Evolutionary conservation across 2,797 vertebrate genomes (phyloP).

Genomic region (Coendou prehensilis): DNA sequence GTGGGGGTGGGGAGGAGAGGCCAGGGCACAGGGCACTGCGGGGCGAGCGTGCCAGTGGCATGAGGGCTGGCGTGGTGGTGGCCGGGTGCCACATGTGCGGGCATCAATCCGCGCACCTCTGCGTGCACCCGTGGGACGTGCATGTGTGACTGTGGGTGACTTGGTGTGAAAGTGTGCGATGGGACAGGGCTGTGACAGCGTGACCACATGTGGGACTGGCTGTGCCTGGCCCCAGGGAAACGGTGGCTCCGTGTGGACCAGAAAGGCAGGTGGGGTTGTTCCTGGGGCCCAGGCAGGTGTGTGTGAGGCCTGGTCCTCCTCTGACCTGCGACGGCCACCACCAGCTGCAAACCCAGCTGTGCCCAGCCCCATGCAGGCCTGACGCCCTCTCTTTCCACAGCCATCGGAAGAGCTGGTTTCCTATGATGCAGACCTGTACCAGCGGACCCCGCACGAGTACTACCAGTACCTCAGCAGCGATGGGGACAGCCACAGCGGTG

Average conservation of each 20-base stretch:
- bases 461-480: constrained; percentile 95
- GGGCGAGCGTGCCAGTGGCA: not conserved
- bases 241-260: not conserved
- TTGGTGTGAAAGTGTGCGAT: not conserved
- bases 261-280: not conserved
- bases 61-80: not conserved
- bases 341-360: not conserved
- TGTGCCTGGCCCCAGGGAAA: not conserved
- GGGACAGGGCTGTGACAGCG: not conserved
- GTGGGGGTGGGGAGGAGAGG: not conserved
- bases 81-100: not conserved
- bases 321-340: too few relatives aligned
- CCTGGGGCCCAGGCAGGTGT: not conserved
- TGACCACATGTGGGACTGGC: not conserved
- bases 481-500: constrained; percentile 95
- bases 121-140: not conserved
- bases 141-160: too few relatives aligned
- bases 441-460: constrained; percentile 94
- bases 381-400: constrained; percentile 88
- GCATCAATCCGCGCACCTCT: not conserved
- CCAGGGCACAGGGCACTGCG: not conserved
- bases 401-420: constrained; percentile 95
- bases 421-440: constrained; percentile 96
- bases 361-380: not conserved
- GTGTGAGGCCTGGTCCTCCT: not conserved